phyloP scores from a whole-genome alignment of 2,888 invertebrate genomes.

The Nymphalis polychloros region DNA sequence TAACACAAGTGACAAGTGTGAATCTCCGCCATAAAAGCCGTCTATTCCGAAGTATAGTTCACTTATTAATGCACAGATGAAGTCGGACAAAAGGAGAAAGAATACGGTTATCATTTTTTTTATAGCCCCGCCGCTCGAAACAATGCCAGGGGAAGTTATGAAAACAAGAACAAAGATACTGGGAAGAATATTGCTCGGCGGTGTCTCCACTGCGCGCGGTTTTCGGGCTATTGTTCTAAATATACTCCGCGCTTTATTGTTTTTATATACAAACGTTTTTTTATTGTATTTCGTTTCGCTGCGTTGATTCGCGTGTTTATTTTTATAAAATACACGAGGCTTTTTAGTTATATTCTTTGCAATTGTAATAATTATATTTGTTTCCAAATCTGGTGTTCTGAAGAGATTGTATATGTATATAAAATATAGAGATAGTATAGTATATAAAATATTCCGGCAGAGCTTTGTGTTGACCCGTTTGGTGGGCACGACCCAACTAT shows the following conservation, averaged over 20 bases:
- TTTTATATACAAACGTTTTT: slow-evolving; percentile 13
- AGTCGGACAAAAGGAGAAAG: slow-evolving; percentile 28
- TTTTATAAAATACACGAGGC: background rate
- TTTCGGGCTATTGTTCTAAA: slow-evolving; percentile 27
- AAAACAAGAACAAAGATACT: slow-evolving; percentile 31
- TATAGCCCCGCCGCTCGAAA: slow-evolving; percentile 14
- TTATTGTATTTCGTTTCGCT: slow-evolving; percentile 12
- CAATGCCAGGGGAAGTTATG: slow-evolving; percentile 32
- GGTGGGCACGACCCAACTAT: too few relatives aligned
- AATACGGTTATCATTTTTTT: slow-evolving; percentile 26
- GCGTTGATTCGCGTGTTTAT: slow-evolving; percentile 4
- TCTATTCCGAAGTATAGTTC: slow-evolving; percentile 10
- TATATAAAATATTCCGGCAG: too few relatives aligned
- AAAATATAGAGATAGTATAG: too few relatives aligned
- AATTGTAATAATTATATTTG: background rate
- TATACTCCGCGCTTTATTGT: slow-evolving; percentile 7
- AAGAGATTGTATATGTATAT: too few relatives aligned
- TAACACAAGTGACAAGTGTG: background rate
- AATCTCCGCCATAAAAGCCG: background rate
- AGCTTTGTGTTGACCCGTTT: too few relatives aligned
- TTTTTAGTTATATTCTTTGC: background rate
- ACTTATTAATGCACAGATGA: slow-evolving; percentile 23
- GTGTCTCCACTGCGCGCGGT: slow-evolving; percentile 15
- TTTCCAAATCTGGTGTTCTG: background rate
- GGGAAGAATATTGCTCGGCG: slow-evolving; percentile 28